Conservation (phyloP, 1,140 invertebrate species). For the Aphelinus atriplicis region DNA sequence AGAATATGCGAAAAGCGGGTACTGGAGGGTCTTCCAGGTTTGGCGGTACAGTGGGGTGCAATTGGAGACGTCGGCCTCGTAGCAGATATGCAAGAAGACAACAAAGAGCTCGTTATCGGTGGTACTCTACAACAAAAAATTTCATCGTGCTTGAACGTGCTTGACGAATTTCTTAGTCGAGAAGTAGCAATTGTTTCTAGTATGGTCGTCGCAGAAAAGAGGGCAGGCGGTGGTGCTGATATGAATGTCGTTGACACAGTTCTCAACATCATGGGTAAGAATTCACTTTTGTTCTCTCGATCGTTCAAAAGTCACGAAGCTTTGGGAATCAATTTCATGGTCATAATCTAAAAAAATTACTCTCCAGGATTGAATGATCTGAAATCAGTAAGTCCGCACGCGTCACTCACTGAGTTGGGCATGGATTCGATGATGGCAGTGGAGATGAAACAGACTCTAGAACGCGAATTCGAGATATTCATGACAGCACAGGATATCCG, state of each 20-base stretch:
- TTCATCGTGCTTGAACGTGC: slow-evolving; percentile 68
- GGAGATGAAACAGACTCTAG: slow-evolving; percentile 82
- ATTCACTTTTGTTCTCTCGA: no score
- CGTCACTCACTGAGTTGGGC: slow-evolving; percentile 78
- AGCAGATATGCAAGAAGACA: slow-evolving; percentile 73
- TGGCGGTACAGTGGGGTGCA: slow-evolving; percentile 72
- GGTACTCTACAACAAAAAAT: slow-evolving; percentile 78
- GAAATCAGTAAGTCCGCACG: slow-evolving; percentile 70
- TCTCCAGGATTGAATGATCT: slow-evolving; percentile 62
- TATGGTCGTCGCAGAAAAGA: slow-evolving; percentile 72
- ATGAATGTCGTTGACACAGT: slow-evolving; percentile 63
- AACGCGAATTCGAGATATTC: slow-evolving; percentile 77
- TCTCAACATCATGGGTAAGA: slow-evolving; percentile 63
- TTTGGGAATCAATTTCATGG: no score
- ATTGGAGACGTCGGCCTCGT: slow-evolving; percentile 70
- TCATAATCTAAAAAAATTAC: not conserved
- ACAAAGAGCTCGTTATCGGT: slow-evolving; percentile 69
- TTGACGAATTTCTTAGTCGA: slow-evolving; percentile 71
- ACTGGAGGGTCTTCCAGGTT: slow-evolving; percentile 65
- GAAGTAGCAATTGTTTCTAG: slow-evolving; percentile 70
- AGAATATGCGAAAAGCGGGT: slow-evolving; percentile 68
- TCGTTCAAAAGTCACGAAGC: no score
- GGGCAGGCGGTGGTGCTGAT: slow-evolving; percentile 48
- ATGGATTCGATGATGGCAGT: slow-evolving; percentile 87
- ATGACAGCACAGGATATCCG: slow-evolving; percentile 78